phyloP scores from a whole-genome alignment of 2,113 vertebrate genomes.

The Ibidorhyncha struthersii region DNA sequence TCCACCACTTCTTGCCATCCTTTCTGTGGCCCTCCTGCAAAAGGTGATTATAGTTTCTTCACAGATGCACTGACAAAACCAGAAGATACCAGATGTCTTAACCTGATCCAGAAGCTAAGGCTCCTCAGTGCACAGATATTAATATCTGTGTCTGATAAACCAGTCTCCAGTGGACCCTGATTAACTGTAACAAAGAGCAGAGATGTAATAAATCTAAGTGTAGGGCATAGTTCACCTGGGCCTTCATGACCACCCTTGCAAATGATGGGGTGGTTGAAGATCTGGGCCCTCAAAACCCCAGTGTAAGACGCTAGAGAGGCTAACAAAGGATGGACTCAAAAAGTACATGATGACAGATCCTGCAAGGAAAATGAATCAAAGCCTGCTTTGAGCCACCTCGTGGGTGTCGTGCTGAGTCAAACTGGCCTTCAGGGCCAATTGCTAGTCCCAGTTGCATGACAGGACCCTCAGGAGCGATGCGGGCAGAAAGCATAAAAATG shows the following conservation, averaged over 20 bases:
- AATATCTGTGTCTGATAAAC: not conserved
- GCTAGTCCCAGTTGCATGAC: rapidly evolving
- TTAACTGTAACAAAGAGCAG: not conserved
- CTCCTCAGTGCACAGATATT: not conserved
- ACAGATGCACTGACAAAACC: not conserved
- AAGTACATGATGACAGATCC: not conserved
- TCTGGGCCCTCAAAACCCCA: not conserved
- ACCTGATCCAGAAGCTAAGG: not conserved
- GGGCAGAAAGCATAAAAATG: not conserved
- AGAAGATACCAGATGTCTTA: not conserved
- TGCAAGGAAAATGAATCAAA: not conserved
- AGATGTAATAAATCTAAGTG: not conserved
- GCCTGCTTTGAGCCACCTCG: not conserved
- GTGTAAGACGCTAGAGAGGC: not conserved
- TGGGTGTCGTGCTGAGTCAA: not conserved
- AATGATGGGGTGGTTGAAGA: not conserved
- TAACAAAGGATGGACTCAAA: not conserved
- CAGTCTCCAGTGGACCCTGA: not conserved
- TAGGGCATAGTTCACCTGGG: not conserved
- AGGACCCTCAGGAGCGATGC: not conserved
- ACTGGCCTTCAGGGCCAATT: not conserved
- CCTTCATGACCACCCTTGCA: not conserved
- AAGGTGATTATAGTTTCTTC: not conserved
- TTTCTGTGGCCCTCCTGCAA: not conserved
- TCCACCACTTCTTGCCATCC: not conserved